phyloP scores from a whole-genome alignment of 2,113 vertebrate genomes.

The Bucco capensis region DNA sequence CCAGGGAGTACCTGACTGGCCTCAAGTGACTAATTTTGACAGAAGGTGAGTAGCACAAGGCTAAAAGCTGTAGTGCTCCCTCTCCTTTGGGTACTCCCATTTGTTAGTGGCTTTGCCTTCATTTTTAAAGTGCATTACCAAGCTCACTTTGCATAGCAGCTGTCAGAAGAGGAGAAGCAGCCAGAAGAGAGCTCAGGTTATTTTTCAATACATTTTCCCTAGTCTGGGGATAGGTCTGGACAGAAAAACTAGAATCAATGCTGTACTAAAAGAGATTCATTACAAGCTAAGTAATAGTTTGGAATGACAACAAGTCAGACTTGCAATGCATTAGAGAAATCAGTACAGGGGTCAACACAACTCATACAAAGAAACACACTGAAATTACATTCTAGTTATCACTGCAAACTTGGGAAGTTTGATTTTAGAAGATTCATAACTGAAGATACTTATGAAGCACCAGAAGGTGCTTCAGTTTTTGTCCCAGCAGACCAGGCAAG shows the following conservation, averaged over 20 bases:
- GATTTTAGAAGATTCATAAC: not conserved
- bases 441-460: not conserved
- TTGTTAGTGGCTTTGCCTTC: not conserved
- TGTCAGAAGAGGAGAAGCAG: not conserved
- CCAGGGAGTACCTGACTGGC: not conserved
- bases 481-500: not conserved
- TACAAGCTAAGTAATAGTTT: not conserved
- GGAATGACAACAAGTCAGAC: not conserved
- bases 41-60: not conserved
- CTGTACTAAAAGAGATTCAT: not conserved
- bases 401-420: not conserved
- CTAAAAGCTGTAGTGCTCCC: not conserved
- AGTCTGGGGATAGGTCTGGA: not conserved
- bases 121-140: not conserved
- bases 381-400: not conserved
- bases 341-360: not conserved
- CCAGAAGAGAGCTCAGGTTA: too few relatives aligned
- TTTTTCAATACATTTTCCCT: not conserved
- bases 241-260: not conserved
- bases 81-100: not conserved
- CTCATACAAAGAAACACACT: not conserved
- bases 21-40: not conserved
- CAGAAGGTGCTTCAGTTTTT: not conserved
- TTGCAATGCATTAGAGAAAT: not conserved
- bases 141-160: not conserved